Base-by-base conservation (phyloP, 2,888 invertebrate genomes). In the Tinea semifulvella region DNA sequence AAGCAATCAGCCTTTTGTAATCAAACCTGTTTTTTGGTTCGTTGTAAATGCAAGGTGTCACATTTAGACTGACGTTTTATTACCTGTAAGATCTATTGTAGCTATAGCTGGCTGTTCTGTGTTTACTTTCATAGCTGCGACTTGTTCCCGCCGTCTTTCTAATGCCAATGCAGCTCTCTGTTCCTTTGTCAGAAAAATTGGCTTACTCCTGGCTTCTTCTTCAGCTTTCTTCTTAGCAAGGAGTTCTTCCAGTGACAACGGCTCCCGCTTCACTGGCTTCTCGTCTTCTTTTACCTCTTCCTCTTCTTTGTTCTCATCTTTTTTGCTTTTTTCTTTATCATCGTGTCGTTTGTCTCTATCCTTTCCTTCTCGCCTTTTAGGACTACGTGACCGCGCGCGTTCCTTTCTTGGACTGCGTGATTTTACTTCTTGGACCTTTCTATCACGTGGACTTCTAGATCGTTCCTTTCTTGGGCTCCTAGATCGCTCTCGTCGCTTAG, bases 151-250 rank as follows among this genome's bases (percentile, higher is more conserved):
- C 1, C 99, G 85, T 43, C 92, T 85, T 60, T 92, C 90, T 11
- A 99, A 58, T 0, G 99, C 99, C 58, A 96, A 87, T 0, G 89
- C 90, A 1, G 90, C 94, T 56, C 99, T 84, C 66, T 99, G 95
- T 66, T 97, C 97, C 81, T 98, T 98, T 0, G 96, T 94, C 26
- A 99, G 77, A 65, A 99, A 99, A 20, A 96, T 95, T 0, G 99
- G 99, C 83, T 98, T 98, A 55, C 96, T 94, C 43, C 93, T 85
- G 1, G 94, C 96, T 58, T 92, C 93, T 66, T 98, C 96, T 63
- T 97, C 97, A 0, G 94, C 94, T 62, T 98, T 97, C 64, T 97
- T 97, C 70, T 96, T 97, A 0, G 94, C 91, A 40, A 99, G 75
- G 28, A 99, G 69, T 65, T 99, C 98, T 66, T 99, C 99, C 46